These are phyloP conservation scores for Salvator merianae DNA, from an alignment of 2,113 vertebrate species.

Conservation along the genomic window DNA sequence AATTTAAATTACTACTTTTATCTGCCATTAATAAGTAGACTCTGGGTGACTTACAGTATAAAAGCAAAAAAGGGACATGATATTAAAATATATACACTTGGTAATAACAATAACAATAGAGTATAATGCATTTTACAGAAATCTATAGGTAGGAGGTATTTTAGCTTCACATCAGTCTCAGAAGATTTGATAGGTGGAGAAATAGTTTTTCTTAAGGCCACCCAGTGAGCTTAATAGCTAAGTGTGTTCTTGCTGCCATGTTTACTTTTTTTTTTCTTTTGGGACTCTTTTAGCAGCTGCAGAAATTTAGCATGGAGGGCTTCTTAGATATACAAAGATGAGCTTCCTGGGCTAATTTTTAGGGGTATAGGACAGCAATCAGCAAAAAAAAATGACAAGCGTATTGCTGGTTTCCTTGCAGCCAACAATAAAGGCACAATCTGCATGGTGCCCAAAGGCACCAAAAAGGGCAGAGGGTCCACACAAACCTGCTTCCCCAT, in stretches of 20 bases:
- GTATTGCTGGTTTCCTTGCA: background rate
- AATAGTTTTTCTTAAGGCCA: background rate
- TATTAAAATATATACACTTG: background rate
- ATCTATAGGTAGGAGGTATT: background rate
- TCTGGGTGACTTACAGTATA: background rate
- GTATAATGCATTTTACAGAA: background rate
- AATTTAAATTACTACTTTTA: too few relatives aligned
- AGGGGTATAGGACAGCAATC: background rate
- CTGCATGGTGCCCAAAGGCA: too few relatives aligned
- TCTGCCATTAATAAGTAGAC: too few relatives aligned
- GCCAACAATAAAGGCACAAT: background rate
- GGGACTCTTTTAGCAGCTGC: background rate
- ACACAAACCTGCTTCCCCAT: too few relatives aligned
- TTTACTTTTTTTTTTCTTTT: background rate
- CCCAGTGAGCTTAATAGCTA: background rate
- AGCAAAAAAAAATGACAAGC: background rate
- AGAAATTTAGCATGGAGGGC: background rate
- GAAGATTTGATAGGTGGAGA: background rate
- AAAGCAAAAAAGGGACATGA: background rate
- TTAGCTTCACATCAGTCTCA: background rate
- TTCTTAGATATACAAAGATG: background rate
- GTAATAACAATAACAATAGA: background rate
- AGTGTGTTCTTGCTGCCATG: background rate
- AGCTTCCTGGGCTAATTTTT: too few relatives aligned
- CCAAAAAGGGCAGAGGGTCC: too few relatives aligned